phyloP scores from a whole-genome alignment of 2,797 vertebrate genomes.

The Rhynchonycteris naso region DNA sequence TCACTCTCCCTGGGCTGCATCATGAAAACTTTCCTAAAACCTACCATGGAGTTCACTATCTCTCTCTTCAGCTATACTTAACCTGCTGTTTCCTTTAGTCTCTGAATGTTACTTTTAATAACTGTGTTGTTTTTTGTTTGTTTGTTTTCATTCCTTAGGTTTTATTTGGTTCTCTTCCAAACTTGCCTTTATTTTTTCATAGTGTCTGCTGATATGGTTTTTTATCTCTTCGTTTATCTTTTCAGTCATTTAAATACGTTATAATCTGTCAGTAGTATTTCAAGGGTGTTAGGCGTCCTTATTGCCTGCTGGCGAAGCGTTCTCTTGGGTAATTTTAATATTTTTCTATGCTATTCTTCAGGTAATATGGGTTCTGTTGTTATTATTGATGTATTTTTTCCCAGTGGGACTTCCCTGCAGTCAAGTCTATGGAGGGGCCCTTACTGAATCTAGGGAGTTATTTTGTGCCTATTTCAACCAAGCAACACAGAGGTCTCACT shows the following conservation, averaged over 20 bases:
- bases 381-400: slow-evolving; percentile 48
- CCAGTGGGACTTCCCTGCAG: background rate
- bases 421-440: background rate
- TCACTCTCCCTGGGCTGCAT: background rate
- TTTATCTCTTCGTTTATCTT: background rate
- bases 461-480: background rate
- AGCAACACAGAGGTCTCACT: background rate
- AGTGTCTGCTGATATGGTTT: background rate
- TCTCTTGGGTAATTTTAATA: background rate
- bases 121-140: background rate
- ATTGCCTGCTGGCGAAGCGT: background rate
- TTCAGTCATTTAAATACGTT: slow-evolving; percentile 3
- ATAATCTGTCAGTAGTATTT: background rate
- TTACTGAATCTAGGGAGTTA: background rate
- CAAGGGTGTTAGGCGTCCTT: background rate
- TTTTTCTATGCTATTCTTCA: background rate
- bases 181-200: background rate
- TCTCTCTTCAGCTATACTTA: background rate
- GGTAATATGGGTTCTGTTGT: slow-evolving; percentile 54
- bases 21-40: background rate
- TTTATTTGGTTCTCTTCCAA: slow-evolving; percentile 31
- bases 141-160: background rate
- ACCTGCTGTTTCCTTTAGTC: slow-evolving; percentile 22
- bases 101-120: slow-evolving; percentile 42
- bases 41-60: background rate